Evolutionary conservation across 2,888 invertebrate genomes (phyloP).

Genomic region (Drosophila antonietae): DNA sequence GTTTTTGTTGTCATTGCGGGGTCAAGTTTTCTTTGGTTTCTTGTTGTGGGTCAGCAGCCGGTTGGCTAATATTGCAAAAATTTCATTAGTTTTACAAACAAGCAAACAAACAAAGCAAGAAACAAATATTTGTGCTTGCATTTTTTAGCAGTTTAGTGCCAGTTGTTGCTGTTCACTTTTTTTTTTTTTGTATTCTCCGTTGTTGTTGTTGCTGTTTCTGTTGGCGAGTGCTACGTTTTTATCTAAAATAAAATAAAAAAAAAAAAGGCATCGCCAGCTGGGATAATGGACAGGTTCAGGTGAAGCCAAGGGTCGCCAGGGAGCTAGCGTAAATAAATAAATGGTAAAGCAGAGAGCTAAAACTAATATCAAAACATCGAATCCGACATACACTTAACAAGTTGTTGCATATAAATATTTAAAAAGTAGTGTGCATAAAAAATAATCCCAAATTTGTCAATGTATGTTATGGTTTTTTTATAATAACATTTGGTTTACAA

Average conservation of each 20-base stretch:
- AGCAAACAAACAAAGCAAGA: slow-evolving; percentile 78
- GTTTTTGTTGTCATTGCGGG: slow-evolving; percentile 43
- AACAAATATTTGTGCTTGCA: slow-evolving; percentile 77
- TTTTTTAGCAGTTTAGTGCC: slow-evolving; percentile 76
- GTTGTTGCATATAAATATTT: background rate
- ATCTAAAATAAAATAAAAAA: slow-evolving; percentile 37
- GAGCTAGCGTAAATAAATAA: slow-evolving; percentile 70
- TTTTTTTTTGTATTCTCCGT: background rate
- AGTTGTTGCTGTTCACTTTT: slow-evolving; percentile 39
- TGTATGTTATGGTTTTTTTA: background rate
- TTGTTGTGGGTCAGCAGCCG: slow-evolving; percentile 67
- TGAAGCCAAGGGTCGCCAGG: slow-evolving; percentile 62
- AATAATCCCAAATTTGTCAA: background rate
- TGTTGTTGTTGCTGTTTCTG: slow-evolving; percentile 28
- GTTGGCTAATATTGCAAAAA: slow-evolving; percentile 75
- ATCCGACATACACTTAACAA: slow-evolving; percentile 34
- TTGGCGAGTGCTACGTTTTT: slow-evolving; percentile 50
- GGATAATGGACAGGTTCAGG: slow-evolving; percentile 70
- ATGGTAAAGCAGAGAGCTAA: slow-evolving; percentile 33
- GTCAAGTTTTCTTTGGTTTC: slow-evolving; percentile 45
- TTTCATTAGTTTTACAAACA: slow-evolving; percentile 78
- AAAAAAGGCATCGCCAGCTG: slow-evolving; percentile 55
- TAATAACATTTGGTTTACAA: background rate
- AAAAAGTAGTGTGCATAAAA: background rate
- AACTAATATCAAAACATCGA: slow-evolving; percentile 31